A percentile compares a stretch with the other conserved stretches of the same genome.
Conservation (phyloP, 1,140 invertebrate genomes). For the Drosophila murphyi region DNA sequence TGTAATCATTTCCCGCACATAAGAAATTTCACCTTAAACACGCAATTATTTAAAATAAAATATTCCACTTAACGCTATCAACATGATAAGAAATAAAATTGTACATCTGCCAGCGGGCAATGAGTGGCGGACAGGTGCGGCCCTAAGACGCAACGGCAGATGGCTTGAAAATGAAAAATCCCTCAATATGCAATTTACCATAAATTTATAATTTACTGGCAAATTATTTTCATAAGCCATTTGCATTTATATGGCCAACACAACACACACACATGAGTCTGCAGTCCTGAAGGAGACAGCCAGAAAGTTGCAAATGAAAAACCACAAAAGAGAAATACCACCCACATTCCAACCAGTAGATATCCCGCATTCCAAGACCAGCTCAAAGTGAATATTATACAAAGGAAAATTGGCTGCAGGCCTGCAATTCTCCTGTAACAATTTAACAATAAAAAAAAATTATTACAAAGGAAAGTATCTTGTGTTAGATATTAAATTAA, state of each 20-base stretch:
- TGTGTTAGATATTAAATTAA: no score
- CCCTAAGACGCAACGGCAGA: constrained; percentile 50
- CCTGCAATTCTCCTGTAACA: no score
- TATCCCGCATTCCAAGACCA: neutral
- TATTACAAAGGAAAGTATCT: neutral
- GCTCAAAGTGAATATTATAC: no score
- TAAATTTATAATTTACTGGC: constrained; percentile 81
- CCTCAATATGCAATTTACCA: constrained; percentile 83
- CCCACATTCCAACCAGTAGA: constrained; percentile 5
- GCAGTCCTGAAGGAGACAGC: constrained; percentile 11
- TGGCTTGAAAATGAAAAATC: constrained; percentile 63
- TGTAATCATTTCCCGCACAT: constrained; percentile 72
- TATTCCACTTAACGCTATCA: constrained; percentile 76
- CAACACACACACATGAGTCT: constrained; percentile 12
- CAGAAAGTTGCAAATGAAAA: constrained; percentile 7
- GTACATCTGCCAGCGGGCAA: constrained; percentile 44
- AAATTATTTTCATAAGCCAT: constrained; percentile 83
- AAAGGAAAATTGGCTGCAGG: no score
- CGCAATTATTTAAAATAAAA: constrained; percentile 70
- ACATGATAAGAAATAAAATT: constrained; percentile 70
- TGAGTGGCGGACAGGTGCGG: neutral
- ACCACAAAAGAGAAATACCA: neutral
- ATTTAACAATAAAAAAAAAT: constrained; percentile 7
- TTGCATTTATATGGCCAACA: constrained; percentile 73
- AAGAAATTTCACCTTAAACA: constrained; percentile 73